These are phyloP conservation scores for Eulimnadia texana DNA, from an alignment of 1,140 invertebrate species.

Conservation along the genomic window DNA sequence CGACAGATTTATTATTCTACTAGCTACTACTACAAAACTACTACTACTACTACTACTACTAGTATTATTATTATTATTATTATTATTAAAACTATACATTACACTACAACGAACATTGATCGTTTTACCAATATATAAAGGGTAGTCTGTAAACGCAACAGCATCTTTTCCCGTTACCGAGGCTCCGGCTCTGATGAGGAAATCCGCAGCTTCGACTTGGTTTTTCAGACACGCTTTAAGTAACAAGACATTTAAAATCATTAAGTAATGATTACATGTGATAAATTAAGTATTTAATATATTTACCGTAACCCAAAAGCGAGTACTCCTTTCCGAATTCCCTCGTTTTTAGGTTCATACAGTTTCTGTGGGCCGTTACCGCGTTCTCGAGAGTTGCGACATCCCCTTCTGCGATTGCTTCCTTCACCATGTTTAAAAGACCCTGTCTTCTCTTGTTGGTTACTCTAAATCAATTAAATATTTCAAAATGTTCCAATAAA, in stretches of 20 bases:
- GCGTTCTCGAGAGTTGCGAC: neutral
- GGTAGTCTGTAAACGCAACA: neutral
- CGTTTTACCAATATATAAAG: neutral
- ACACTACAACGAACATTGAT: too few species aligned
- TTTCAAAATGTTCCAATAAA: too few species aligned
- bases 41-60: too few species aligned
- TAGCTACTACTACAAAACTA: too few species aligned
- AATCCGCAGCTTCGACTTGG: neutral
- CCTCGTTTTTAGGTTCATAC: neutral
- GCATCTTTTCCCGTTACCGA: neutral
- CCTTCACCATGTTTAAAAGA: neutral
- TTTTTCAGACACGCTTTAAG: neutral
- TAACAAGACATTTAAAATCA: neutral
- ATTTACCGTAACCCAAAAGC: neutral
- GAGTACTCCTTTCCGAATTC: neutral
- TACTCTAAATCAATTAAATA: neutral
- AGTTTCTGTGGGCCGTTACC: neutral
- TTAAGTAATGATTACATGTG: too few species aligned
- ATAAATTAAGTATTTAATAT: neutral
- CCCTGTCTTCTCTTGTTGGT: neutral
- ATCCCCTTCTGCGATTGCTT: neutral
- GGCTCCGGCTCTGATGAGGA: neutral
- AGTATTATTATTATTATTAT: too few species aligned
- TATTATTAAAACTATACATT: too few species aligned
- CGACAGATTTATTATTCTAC: too few species aligned